Evolutionary conservation across 2,797 vertebrate genomes (phyloP).

Genomic region (Falco naumanni): DNA sequence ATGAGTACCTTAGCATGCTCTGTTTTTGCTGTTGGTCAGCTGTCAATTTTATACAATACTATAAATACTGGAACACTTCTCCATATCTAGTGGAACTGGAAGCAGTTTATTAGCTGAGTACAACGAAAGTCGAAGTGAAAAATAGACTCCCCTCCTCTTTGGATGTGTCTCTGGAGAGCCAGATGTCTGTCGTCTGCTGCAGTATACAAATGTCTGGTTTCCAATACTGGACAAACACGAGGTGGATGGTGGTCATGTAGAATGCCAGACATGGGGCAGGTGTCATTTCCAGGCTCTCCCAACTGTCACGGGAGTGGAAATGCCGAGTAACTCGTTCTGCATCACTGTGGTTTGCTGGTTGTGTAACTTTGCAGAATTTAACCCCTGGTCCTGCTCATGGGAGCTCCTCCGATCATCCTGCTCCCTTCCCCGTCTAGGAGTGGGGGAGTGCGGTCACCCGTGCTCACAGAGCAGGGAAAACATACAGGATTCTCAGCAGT

Average conservation of each 20-base stretch:
- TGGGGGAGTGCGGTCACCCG: rapidly evolving
- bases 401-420: rapidly evolving
- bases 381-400: not conserved
- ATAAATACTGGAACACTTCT: not conserved
- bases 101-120: not conserved
- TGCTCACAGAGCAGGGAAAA: not conserved
- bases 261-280: rapidly evolving
- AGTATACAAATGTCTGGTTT: not conserved
- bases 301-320: not conserved
- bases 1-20: not conserved
- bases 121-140: not conserved
- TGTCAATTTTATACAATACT: not conserved
- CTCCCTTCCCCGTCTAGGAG: not conserved
- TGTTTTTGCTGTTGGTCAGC: not conserved
- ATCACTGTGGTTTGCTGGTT: not conserved
- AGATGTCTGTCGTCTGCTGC: not conserved
- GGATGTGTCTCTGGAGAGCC: not conserved
- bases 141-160: not conserved
- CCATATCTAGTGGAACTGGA: not conserved
- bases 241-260: not conserved
- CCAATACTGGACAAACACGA: rapidly evolving
- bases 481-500: not conserved
- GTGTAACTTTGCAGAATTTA: not conserved
- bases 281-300: not conserved
- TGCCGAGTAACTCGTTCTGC: rapidly evolving